Evolutionary conservation across 2,888 invertebrate species (phyloP), one percentile per base, ranked within the genome.

Genomic region (Hipparchia semele): DNA sequence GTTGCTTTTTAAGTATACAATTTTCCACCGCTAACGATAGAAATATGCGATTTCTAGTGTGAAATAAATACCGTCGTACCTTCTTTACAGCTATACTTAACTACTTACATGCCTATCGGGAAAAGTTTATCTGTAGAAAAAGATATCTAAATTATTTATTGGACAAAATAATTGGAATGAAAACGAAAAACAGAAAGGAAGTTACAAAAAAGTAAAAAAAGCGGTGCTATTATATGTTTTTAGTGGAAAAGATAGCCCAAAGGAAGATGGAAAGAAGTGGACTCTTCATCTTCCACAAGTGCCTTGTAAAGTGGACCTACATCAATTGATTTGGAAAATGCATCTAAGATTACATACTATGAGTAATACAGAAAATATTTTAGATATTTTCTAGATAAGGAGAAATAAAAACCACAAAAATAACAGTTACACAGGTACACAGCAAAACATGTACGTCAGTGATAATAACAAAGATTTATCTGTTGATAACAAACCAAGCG

Each of bases 401-500:
- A 46, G n/a, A 46, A n/a, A 61, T 59, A 39, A 59, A 13, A 39
- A n/a, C 45, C 62, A 66, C 56, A 46, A 3, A 39, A 39, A 5
- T 12, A 10, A 2, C 61, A 64, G 64, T 49, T 54, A 62, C 58
- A 23, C 23, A 23, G 23, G 33, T 49, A 69, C 64, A 70, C 54
- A 56, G 59, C 66, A 71, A 39, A 61, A 69, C 72, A 69, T 67
- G 66, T 76, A 73, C 74, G 74, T 75, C 72, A 53, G 67, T 78
- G 78, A 81, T 81, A 80, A 76, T 77, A 74, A 71, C 73, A 77
- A 72, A 79, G 82, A 82, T 84, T 76, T 84, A 83, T 84, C 84
- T 77, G 71, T 75, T 81, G 89, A 90, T 90, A 89, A 87, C 79
- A 75, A 68, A 84, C 85, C 78, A 76, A 62, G 74, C 81, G 77